Base-by-base conservation (phyloP, 1,140 invertebrate genomes). In the Nasonia vitripennis region DNA sequence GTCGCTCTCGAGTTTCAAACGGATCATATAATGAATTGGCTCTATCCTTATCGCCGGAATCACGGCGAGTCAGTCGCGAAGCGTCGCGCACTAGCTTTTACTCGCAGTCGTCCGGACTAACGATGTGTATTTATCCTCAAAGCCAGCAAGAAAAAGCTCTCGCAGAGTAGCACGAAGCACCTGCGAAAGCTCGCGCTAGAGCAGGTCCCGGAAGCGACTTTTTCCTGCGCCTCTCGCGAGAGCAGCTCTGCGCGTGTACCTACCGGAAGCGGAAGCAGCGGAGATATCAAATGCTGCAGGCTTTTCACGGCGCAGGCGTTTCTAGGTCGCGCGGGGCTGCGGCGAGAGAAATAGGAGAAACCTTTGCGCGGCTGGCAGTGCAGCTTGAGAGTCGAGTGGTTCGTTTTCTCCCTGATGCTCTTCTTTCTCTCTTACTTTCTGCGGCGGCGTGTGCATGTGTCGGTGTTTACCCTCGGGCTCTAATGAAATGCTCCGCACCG, bases 301-400 rank as follows among this genome's bases (percentile, higher is more conserved):
- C 27, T 51, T 51, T 51, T 51, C 48, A 51, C 48, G 48, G 48
- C 14, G 48, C 10, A 68, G 67, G 70, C 70, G 12, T 75, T 75
- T 75, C 37, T 75, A 45, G 74, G 74, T 75, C 74, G 74, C 31
- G 70, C 62, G 14, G 20, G 70, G 71, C 14, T 34, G 74, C 23
- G n/a, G 74, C 74, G 12, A 55, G 51, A 55, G 17, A 62, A 20
- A 62, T 62, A n/a, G 55, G 55, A 62, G 55, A 62, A n/a, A 31
- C 23, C 23, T 34, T 34, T 34, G 27, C 27, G 23, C 70, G 12
- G 48, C 48, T 73, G 31, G 27, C n/a, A 27, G 12, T 62, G 17
- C 17, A 31, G 23, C 23, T 10, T 23, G 70, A n/a, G 34, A 71
- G 70, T 71, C 70, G 70, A 34, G 27, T 20, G 55, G 14, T 62